Percentiles rank a stretch among this genome's conserved stretches.
These are phyloP conservation scores for Trissoscelio sp. DNA, from an alignment of 2,888 invertebrate species.

Conservation along the genomic window DNA sequence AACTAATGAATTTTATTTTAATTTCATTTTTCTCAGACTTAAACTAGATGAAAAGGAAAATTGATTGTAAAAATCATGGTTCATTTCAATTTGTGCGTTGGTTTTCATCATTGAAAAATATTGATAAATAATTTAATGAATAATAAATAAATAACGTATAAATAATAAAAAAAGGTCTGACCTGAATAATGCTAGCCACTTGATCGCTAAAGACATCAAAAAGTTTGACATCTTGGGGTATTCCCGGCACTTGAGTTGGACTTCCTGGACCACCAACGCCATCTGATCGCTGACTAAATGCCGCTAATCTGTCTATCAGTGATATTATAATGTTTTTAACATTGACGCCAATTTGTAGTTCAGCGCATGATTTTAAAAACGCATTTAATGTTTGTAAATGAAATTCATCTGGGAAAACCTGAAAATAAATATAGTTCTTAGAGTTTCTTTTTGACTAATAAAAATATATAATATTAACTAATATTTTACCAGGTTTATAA, in stretches of 20 bases:
- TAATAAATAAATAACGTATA: neutral
- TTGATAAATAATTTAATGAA: conserved; percentile 68
- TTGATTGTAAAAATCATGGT: conserved; percentile 40
- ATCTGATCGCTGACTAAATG: conserved; percentile 91
- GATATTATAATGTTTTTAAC: conserved; percentile 99
- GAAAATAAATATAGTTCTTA: conserved; percentile 59
- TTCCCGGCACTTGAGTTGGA: conserved; percentile 85
- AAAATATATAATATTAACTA: too few relatives aligned
- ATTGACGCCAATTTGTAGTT: conserved; percentile 97
- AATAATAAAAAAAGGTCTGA: conserved; percentile 74
- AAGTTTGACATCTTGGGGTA: conserved; percentile 94
- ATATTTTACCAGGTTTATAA: too few relatives aligned
- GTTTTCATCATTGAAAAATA: conserved; percentile 57
- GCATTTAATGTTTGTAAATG: conserved; percentile 97
- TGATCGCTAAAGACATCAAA: conserved; percentile 99
- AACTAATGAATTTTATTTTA: neutral
- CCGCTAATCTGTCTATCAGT: conserved; percentile 94
- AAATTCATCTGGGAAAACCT: conserved; percentile 99
- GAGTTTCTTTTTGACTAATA: too few relatives aligned
- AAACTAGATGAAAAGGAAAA: conserved; percentile 80
- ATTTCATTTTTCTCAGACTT: conserved; percentile 78
- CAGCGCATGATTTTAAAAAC: conserved; percentile 98
- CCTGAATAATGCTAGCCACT: conserved; percentile 97
- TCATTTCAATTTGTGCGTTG: conserved; percentile 33
- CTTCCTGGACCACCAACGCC: conserved; percentile 85